Evolutionary conservation across 2,113 vertebrate genomes (phyloP), one percentile per base, ranked within the genome.

Genomic region (Heloderma charlesbogerti): DNA sequence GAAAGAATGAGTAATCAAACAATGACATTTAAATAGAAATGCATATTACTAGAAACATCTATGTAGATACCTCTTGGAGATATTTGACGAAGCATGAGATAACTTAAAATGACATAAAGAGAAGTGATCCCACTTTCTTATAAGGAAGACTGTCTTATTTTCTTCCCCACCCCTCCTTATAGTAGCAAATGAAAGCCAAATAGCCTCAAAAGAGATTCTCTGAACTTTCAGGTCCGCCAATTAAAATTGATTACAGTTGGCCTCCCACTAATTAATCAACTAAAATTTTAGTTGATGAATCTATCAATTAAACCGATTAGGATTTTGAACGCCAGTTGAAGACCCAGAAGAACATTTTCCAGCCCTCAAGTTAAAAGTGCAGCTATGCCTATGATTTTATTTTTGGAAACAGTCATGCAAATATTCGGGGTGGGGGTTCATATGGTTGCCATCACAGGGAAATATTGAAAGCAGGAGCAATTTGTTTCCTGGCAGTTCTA

Each of bases 391-490:
- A 82, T 83, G 80, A 40, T 89, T 89, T 6, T 0, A 57, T 9
- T 77, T 0, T 67, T n/a, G 20, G 45, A 57, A 54, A 22, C 34
- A 86, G 2, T 7, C 88, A 8, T 66, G 34, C 8, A 85, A 84
- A 82, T 45, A 57, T 12, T 78, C 34, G 0, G 83, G 40, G 79
- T 94, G 60, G 60, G 16, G 20, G 60, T 90, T 87, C 22, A 43
- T 25, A 6, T 2, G 0, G 9, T 6, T 48, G 37, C 37, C 90
- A 57, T 84, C 86, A 92, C 60, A 92, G 43, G 27, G 86, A 27
- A 90, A 91, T 48, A 57, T 48, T 81, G 31, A 91, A 2, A 84
- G 45, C n/a, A 87, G 45, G 37, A 87, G 83, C n/a, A 94, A 79
- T 16, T 93, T 66, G 16, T 84, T 48, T 67, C 31, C 63, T 87